Percentiles rank a stretch among this genome's conserved stretches.
Evolutionary conservation across 2,888 invertebrate species (phyloP).

Genomic region (Rhyacophila evoluta): DNA sequence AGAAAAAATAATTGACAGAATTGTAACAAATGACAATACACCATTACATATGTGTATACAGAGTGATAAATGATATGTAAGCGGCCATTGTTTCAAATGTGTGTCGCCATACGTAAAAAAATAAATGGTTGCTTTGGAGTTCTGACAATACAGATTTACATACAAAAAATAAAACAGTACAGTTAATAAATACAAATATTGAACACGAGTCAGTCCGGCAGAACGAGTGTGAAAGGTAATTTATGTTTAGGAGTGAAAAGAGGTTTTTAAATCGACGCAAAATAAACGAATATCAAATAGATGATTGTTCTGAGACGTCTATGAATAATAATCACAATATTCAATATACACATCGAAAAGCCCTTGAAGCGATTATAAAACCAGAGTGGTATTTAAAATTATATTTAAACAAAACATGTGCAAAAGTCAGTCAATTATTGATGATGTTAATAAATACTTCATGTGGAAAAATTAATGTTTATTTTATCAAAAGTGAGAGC

Average conservation of each 20-base stretch:
- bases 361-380: neutral
- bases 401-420: too few relatives aligned
- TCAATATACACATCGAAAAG: neutral
- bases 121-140: neutral
- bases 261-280: neutral
- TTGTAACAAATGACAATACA: too few relatives aligned
- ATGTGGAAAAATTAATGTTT: too few relatives aligned
- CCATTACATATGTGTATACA: too few relatives aligned
- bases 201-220: neutral
- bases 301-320: neutral
- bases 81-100: neutral
- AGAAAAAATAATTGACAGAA: too few relatives aligned
- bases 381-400: too few relatives aligned
- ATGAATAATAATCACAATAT: neutral
- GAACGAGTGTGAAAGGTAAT: neutral
- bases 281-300: neutral
- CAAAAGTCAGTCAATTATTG: too few relatives aligned
- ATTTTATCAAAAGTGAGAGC: too few relatives aligned
- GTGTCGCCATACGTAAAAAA: neutral
- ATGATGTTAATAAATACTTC: too few relatives aligned
- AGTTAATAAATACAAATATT: neutral
- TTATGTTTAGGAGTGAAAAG: neutral
- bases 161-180: neutral
- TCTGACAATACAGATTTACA: neutral
- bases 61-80: too few relatives aligned